These are phyloP conservation scores for Chrysotoxum bicinctum DNA, from an alignment of 2,888 invertebrate genomes.

Conservation along the genomic window DNA sequence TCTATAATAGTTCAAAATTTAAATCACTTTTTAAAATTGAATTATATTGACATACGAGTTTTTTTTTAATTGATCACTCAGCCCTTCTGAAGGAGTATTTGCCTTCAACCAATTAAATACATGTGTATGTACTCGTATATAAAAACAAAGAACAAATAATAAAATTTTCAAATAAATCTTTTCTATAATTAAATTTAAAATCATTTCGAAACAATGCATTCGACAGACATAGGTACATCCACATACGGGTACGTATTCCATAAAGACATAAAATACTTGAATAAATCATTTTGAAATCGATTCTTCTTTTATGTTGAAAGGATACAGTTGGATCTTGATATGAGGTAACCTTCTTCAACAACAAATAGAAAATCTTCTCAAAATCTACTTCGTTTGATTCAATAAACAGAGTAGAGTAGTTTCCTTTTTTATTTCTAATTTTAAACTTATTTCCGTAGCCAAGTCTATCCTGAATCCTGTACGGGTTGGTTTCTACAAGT, in stretches of 20 bases:
- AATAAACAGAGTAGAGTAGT: background rate
- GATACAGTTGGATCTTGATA: background rate
- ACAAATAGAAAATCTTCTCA: background rate
- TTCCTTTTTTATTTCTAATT: slow-evolving; percentile 21
- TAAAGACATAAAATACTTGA: background rate
- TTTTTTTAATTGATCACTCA: too few relatives aligned
- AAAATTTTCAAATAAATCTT: background rate
- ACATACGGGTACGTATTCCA: too few relatives aligned
- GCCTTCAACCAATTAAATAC: too few relatives aligned
- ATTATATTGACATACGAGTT: too few relatives aligned
- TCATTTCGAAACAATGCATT: background rate
- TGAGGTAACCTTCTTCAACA: background rate
- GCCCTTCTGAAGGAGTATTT: too few relatives aligned
- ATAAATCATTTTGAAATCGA: background rate
- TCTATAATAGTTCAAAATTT: too few relatives aligned
- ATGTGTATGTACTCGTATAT: too few relatives aligned
- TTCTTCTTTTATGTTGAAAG: background rate
- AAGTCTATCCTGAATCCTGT: background rate
- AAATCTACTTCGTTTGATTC: background rate
- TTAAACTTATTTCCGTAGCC: background rate
- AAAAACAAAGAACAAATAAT: background rate
- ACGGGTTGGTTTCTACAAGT: background rate
- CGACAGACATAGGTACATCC: background rate
- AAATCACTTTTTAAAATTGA: too few relatives aligned
- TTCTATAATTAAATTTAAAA: background rate